Percentiles rank a stretch among this genome's conserved stretches.
Evolutionary conservation across 2,113 vertebrate species (phyloP).

Genomic region (Mustela nigripes): DNA sequence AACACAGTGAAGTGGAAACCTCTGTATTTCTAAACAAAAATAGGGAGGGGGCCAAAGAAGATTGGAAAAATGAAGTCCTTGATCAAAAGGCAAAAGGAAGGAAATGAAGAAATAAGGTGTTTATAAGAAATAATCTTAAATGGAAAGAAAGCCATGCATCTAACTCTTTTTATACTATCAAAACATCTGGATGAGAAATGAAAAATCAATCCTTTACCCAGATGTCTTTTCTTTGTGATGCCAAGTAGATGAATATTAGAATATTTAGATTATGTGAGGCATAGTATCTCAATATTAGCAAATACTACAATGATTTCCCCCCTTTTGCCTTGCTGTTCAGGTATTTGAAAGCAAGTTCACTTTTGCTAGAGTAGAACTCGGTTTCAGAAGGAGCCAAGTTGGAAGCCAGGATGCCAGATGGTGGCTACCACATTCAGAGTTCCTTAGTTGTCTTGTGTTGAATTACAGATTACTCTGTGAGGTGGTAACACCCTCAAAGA

Average conservation of each 20-base stretch:
- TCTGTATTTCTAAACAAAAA: conserved; percentile 53
- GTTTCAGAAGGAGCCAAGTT: background rate
- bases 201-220: conserved; percentile 52
- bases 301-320: conserved; percentile 49
- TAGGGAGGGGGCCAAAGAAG: background rate
- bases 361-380: background rate
- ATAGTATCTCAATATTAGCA: conserved; percentile 49
- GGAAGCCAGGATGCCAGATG: background rate
- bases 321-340: conserved; percentile 34
- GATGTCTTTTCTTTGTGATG: conserved; percentile 66
- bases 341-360: conserved; percentile 65
- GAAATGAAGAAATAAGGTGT: background rate
- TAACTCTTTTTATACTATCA: conserved; percentile 47
- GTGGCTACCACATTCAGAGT: background rate
- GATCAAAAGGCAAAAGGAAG: conserved; percentile 40
- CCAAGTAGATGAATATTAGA: conserved; percentile 36
- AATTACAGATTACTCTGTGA: conserved; percentile 29
- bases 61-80: conserved; percentile 31
- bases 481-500: background rate
- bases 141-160: conserved; percentile 56
- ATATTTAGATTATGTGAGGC: background rate
- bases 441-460: background rate
- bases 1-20: background rate
- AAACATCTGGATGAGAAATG: conserved; percentile 64
- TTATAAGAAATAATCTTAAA: conserved; percentile 49